A percentile compares a stretch with the other conserved stretches of the same genome.
Conservation (phyloP, 2,888 invertebrate genomes). For the Acronicta aceris region DNA sequence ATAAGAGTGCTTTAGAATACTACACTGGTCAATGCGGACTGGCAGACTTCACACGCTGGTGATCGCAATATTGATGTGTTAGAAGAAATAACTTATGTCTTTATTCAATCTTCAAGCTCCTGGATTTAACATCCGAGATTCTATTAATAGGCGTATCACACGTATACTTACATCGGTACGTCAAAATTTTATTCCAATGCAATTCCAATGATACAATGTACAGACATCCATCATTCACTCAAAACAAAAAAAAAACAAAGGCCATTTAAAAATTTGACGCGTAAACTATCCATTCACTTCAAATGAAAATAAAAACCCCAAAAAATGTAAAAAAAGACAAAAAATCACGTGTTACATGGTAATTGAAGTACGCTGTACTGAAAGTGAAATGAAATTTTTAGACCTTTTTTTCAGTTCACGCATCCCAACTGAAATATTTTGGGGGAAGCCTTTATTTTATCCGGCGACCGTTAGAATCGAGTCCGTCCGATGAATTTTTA, state of each 20-base stretch:
- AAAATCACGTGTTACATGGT: constrained; percentile 45
- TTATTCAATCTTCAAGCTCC: too few relatives aligned
- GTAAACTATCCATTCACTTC: constrained; percentile 33
- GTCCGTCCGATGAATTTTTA: constrained; percentile 54
- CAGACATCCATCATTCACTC: constrained; percentile 3
- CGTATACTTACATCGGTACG: too few relatives aligned
- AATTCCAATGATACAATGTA: too few relatives aligned
- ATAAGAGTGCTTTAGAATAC: too few relatives aligned
- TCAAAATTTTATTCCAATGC: too few relatives aligned
- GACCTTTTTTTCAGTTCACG: constrained; percentile 47
- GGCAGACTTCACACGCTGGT: too few relatives aligned
- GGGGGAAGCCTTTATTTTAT: constrained; percentile 49
- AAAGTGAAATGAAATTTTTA: constrained; percentile 52
- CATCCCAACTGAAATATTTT: constrained; percentile 53
- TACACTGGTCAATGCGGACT: too few relatives aligned
- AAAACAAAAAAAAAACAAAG: constrained; percentile 22
- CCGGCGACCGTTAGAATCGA: constrained; percentile 60
- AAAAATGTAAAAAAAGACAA: constrained; percentile 38
- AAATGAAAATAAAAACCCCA: constrained; percentile 30
- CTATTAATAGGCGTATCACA: too few relatives aligned
- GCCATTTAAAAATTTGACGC: constrained; percentile 14
- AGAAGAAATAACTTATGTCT: too few relatives aligned
- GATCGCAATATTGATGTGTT: too few relatives aligned
- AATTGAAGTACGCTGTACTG: constrained; percentile 55
- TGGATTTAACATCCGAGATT: too few relatives aligned